These are phyloP conservation scores for Chalcis sispes DNA, from an alignment of 2,888 invertebrate species.

Conservation along the genomic window DNA sequence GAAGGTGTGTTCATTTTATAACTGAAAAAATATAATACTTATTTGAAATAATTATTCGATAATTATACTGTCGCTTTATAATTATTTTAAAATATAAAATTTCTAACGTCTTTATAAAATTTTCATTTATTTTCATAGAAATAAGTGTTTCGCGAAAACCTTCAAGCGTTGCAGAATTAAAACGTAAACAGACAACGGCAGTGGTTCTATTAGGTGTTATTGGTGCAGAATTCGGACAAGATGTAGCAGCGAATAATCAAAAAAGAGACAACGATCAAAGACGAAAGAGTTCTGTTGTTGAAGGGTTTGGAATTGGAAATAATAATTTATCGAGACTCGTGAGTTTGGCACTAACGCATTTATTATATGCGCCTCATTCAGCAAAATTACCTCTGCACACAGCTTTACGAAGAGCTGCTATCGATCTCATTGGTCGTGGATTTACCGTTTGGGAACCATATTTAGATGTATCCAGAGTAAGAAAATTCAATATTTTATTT, in stretches of 20 bases:
- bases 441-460: constrained; percentile 99
- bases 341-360: constrained; percentile 94
- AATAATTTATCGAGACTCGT: constrained; percentile 94
- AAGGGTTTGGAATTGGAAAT: constrained; percentile 91
- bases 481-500: constrained; percentile 1
- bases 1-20: constrained; percentile 78
- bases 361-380: constrained; percentile 91
- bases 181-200: constrained; percentile 97
- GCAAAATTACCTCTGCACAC: constrained; percentile 92
- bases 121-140: constrained; percentile 67
- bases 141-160: constrained; percentile 83
- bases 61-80: too few species aligned
- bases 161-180: constrained; percentile 89
- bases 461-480: constrained; percentile 92
- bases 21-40: background rate
- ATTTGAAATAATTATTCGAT: background rate
- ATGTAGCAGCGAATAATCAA: constrained; percentile 86
- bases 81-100: background rate
- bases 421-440: constrained; percentile 97
- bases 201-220: constrained; percentile 97
- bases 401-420: constrained; percentile 95
- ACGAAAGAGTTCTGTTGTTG: constrained; percentile 89
- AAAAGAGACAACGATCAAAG: constrained; percentile 80
- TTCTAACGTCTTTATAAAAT: too few species aligned
- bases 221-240: constrained; percentile 98